Evolutionary conservation across 2,113 vertebrate genomes (phyloP).

Genomic region (Sus scrofa): DNA sequence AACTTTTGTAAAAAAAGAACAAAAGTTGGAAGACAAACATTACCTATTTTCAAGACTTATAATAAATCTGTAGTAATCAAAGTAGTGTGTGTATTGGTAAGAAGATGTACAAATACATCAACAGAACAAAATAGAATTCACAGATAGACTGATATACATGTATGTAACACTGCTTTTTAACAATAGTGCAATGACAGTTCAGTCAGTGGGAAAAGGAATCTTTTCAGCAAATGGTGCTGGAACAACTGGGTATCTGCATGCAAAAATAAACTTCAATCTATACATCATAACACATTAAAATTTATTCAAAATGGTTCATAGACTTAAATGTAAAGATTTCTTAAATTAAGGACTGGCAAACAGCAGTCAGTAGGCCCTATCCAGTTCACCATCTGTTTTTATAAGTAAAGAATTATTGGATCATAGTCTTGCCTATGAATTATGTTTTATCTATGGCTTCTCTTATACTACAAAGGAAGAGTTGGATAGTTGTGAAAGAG

Average conservation of each 20-base stretch:
- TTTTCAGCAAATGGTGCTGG: neutral
- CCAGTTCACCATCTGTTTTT: neutral
- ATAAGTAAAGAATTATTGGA: neutral
- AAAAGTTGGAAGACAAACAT: neutral
- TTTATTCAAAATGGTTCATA: neutral
- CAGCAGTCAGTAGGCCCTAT: neutral
- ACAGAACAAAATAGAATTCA: neutral
- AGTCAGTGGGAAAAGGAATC: neutral
- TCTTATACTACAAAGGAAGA: neutral
- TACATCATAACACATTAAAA: neutral
- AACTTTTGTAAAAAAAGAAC: neutral
- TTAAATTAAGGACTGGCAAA: neutral
- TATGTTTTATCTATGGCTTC: neutral
- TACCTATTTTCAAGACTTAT: neutral
- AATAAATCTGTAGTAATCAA: neutral
- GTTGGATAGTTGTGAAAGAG: neutral
- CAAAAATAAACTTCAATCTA: neutral
- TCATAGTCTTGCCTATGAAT: neutral
- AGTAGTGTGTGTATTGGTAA: neutral
- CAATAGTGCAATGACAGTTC: neutral
- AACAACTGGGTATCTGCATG: neutral
- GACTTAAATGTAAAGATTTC: neutral
- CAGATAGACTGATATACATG: neutral
- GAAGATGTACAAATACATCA: neutral
- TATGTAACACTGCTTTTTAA: neutral